Percentiles rank a stretch among this genome's conserved stretches.
These are phyloP conservation scores for Garrulus glandarius DNA, from an alignment of 2,797 vertebrate species.

Conservation along the genomic window DNA sequence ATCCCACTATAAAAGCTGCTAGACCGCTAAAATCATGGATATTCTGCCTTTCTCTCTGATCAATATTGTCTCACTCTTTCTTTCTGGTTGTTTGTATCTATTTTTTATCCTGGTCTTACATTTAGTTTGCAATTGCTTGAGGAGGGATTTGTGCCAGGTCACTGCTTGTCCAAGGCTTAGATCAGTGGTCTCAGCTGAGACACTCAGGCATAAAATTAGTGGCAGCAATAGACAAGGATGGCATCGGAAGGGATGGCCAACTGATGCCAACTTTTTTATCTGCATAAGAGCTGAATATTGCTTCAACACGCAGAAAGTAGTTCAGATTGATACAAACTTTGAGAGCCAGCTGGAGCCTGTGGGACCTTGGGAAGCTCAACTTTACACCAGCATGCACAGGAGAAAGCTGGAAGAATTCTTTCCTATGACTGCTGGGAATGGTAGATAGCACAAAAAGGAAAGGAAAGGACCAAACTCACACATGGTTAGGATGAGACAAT, in stretches of 20 bases:
- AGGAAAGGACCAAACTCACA: neutral
- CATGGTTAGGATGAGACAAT: neutral
- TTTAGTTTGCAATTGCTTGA: neutral
- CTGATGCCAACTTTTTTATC: neutral
- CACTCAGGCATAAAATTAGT: neutral
- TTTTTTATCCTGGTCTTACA: neutral
- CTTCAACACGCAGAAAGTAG: neutral
- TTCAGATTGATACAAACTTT: neutral
- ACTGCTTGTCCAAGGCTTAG: neutral
- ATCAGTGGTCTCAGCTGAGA: neutral
- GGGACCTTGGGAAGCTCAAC: neutral
- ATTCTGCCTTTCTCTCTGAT: neutral
- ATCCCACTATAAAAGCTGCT: neutral
- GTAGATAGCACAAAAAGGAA: neutral
- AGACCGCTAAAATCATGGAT: neutral
- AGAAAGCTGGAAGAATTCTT: neutral
- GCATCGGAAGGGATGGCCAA: neutral
- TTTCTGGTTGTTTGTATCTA: neutral
- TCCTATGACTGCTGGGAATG: neutral
- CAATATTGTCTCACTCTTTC: neutral
- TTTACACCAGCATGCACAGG: rapidly evolving
- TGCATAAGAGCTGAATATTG: neutral
- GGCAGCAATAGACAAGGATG: neutral
- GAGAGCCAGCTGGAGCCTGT: neutral
- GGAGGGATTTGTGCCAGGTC: neutral